phyloP scores from a whole-genome alignment of 2,888 invertebrate genomes.

The Ditylenchus weischeri region DNA sequence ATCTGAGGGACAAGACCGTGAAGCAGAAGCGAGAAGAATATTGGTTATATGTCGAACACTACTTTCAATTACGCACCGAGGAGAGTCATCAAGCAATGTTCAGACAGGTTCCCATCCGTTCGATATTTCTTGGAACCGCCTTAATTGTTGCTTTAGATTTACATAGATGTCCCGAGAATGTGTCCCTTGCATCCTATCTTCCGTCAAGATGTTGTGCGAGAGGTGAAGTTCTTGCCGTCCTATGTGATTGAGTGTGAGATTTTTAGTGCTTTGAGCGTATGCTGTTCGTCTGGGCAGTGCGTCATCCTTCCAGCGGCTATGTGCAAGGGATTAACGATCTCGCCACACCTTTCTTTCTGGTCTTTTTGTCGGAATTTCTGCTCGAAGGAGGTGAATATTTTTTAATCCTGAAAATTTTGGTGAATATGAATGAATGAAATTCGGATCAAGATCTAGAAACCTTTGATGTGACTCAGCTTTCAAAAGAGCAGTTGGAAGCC shows the following conservation, averaged over 20 bases:
- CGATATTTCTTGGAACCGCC: neutral
- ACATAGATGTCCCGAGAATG: constrained; percentile 98
- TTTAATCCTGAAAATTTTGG: constrained; percentile 39
- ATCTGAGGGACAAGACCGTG: constrained; percentile 79
- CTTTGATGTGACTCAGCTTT: constrained; percentile 76
- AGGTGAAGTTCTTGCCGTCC: constrained; percentile 57
- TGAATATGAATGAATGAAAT: no score
- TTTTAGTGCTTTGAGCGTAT: constrained; percentile 91
- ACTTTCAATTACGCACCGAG: constrained; percentile 85
- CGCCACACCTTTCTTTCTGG: constrained; percentile 97
- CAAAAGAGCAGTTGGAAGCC: constrained; percentile 74
- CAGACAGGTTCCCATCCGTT: no score
- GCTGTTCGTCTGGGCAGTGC: constrained; percentile 96
- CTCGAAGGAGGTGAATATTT: constrained; percentile 63
- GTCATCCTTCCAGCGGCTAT: constrained; percentile 98
- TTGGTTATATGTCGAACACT: constrained; percentile 84
- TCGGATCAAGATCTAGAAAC: constrained; percentile 63
- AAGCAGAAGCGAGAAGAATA: constrained; percentile 91
- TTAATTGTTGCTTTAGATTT: constrained; percentile 68
- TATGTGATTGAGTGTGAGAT: no score
- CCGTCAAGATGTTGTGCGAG: constrained; percentile 84
- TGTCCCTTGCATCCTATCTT: constrained; percentile 92
- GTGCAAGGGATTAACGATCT: constrained; percentile 97
- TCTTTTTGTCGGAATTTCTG: constrained; percentile 89
- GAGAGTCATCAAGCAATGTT: constrained; percentile 73